These are phyloP conservation scores for Drosophila putrida DNA, from an alignment of 2,888 invertebrate genomes.

Conservation along the genomic window DNA sequence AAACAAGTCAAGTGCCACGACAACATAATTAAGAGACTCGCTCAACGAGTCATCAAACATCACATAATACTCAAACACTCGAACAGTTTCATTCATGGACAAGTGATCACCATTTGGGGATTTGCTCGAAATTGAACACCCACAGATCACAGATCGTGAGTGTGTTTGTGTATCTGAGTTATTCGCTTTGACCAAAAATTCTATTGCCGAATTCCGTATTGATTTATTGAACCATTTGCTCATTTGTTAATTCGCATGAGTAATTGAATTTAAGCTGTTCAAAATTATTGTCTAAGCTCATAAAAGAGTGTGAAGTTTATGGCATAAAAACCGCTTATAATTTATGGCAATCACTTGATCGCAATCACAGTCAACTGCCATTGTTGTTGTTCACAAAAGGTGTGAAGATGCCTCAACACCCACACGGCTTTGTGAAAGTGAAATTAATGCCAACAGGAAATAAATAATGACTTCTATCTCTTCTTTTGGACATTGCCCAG, in stretches of 20 bases:
- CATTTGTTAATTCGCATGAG: slow-evolving; percentile 58
- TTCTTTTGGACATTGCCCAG: slow-evolving; percentile 9
- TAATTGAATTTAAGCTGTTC: slow-evolving; percentile 58
- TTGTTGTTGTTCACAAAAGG: slow-evolving; percentile 53
- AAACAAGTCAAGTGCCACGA: slow-evolving; percentile 52
- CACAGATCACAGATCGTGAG: slow-evolving; percentile 8
- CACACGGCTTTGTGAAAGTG: slow-evolving; percentile 57
- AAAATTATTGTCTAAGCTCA: slow-evolving; percentile 24
- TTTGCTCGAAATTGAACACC: slow-evolving; percentile 40
- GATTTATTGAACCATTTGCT: slow-evolving; percentile 60
- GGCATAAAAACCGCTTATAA: slow-evolving; percentile 48
- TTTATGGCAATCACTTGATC: slow-evolving; percentile 60
- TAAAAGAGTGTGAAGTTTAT: slow-evolving; percentile 44
- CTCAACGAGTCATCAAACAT: slow-evolving; percentile 50
- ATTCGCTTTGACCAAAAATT: slow-evolving; percentile 44
- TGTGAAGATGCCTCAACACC: slow-evolving; percentile 52
- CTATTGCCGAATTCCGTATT: slow-evolving; percentile 47
- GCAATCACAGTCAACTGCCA: slow-evolving; percentile 43
- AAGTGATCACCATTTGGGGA: slow-evolving; percentile 20
- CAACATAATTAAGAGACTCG: slow-evolving; percentile 58
- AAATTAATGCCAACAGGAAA: slow-evolving; percentile 65
- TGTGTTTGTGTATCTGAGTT: slow-evolving; percentile 36
- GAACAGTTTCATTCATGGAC: slow-evolving; percentile 46
- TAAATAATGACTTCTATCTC: slow-evolving; percentile 34
- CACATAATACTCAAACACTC: slow-evolving; percentile 30